A percentile compares a stretch with the other conserved stretches of the same genome.
Conservation (phyloP, 2,797 vertebrate species). For the Scyliorhinus canicula region DNA sequence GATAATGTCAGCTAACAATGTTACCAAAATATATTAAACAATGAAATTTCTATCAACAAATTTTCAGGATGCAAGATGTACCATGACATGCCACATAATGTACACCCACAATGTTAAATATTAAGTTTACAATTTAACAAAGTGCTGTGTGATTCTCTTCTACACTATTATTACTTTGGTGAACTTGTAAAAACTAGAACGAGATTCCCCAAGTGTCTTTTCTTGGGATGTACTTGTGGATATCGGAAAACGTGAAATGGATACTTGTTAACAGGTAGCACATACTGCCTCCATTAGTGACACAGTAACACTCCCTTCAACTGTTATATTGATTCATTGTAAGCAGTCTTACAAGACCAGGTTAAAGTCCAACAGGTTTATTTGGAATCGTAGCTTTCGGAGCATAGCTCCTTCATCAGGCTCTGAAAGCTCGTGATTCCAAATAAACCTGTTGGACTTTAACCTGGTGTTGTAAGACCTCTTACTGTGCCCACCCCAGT, state of each 20-base stretch:
- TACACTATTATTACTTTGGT: background rate
- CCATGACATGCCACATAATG: background rate
- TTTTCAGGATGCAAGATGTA: background rate
- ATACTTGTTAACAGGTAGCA: background rate
- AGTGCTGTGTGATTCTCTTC: too few relatives aligned
- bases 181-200: background rate
- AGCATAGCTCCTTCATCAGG: too few relatives aligned
- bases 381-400: too few relatives aligned
- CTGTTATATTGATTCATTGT: background rate
- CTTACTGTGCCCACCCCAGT: too few relatives aligned
- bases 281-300: background rate
- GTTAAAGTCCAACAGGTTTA: too few relatives aligned
- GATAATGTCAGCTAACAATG: too few relatives aligned
- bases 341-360: too few relatives aligned
- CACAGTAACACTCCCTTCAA: background rate
- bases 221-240: too few relatives aligned
- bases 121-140: background rate
- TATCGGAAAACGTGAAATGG: too few relatives aligned
- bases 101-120: background rate
- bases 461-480: too few relatives aligned
- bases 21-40: constrained; percentile 7
- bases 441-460: too few relatives aligned
- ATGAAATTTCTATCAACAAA: background rate
- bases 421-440: too few relatives aligned
- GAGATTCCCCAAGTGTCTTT: background rate